Conservation (phyloP, 2,113 vertebrate genomes). For the Sinocyclocheilus anophthalmus region DNA sequence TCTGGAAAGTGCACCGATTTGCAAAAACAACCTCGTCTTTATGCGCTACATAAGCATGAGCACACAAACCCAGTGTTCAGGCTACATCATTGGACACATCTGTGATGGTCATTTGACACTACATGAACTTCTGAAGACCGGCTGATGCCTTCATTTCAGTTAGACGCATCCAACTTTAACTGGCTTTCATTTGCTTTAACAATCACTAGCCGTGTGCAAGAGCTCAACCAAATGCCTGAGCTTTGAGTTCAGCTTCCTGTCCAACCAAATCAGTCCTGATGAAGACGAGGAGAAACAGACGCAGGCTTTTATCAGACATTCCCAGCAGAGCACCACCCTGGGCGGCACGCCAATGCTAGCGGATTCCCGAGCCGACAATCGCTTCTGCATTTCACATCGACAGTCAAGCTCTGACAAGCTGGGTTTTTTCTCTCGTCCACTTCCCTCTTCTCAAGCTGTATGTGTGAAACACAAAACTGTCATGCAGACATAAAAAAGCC, state of each 20-base stretch:
- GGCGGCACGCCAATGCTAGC: slow-evolving; percentile 59
- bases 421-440: neutral
- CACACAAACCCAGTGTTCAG: neutral
- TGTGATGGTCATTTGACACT: slow-evolving; percentile 1
- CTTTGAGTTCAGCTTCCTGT: neutral
- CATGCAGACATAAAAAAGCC: neutral
- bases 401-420: slow-evolving; percentile 36
- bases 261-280: neutral
- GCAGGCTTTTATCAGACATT: slow-evolving; percentile 19
- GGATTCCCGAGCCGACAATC: slow-evolving; percentile 25
- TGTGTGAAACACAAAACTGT: neutral
- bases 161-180: neutral
- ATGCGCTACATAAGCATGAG: neutral
- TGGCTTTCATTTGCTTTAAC: neutral
- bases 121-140: neutral
- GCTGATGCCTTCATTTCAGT: neutral
- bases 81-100: neutral
- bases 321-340: slow-evolving; percentile 52
- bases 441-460: slow-evolving; percentile 16
- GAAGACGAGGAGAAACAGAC: neutral
- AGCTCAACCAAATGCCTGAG: neutral
- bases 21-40: neutral
- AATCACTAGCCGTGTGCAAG: neutral
- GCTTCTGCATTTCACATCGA: neutral
- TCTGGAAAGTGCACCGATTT: neutral